phyloP scores from a whole-genome alignment of 2,888 invertebrate species.

The Poecilobothrus nobilitatus region DNA sequence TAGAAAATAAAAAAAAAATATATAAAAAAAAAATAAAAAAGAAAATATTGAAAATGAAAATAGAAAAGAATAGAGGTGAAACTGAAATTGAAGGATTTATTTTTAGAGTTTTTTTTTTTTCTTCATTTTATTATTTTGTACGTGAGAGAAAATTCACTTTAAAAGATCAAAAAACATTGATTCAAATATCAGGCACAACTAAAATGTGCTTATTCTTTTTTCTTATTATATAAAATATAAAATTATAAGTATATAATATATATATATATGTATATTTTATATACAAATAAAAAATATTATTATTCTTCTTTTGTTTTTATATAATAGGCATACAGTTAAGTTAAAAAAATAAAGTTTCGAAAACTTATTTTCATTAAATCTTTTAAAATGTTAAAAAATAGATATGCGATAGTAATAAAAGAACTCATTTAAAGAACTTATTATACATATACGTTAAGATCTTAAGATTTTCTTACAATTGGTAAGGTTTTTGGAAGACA shows the following conservation, averaged over 20 bases:
- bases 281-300: no score
- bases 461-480: no score
- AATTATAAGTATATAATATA: neutral
- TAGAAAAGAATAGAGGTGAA: conserved; percentile 1
- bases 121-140: neutral
- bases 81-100: neutral
- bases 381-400: no score
- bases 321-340: no score
- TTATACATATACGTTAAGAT: no score
- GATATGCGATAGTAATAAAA: no score
- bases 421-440: no score
- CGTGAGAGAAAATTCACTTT: conserved; percentile 6
- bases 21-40: neutral
- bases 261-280: neutral
- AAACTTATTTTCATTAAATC: no score
- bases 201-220: neutral
- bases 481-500: no score
- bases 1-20: neutral
- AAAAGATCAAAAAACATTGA: neutral
- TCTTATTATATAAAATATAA: neutral
- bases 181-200: neutral
- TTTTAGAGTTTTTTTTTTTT: neutral
- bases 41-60: neutral
- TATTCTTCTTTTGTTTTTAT: no score
- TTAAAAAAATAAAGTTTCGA: no score